Evolutionary conservation across 2,888 invertebrate species (phyloP), one percentile per base, ranked within the genome.

Genomic region (Tyria jacobaeae): DNA sequence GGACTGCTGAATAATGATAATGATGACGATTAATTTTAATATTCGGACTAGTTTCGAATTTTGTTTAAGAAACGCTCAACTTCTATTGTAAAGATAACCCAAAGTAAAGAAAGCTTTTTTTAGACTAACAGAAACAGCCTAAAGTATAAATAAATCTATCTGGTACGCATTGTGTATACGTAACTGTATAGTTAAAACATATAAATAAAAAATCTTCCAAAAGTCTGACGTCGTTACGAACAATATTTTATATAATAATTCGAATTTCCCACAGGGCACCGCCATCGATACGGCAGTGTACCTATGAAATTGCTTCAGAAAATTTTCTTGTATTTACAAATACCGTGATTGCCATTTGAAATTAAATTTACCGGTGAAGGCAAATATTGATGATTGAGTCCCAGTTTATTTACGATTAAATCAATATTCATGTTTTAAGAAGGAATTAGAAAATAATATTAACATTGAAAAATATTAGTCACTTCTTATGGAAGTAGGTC

Each of bases 261-360:
- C 25, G 39, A 12, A 41, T 53, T 53, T 53, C 53, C 53, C 53
- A 27, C 25, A 53, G 39, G 53, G 25, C n/a, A 9, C n/a, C 3
- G 39, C 53, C 17, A 25, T 27, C 39, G 27, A 53, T 53, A 41
- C 12, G 6, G 6, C n/a, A n/a, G 53, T 27, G 39, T 39, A 25
- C 53, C 25, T 12, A 39, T 27, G 25, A 39, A 41, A 53, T 39
- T 53, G 17, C 27, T 53, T 39, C 37, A 12, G 53, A 14, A 53
- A 53, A 37, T 25, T 53, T 53, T 53, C 53, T 53, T 53, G 14
- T 41, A 17, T 39, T 25, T 27, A 39, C 53, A 53, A 53, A 53
- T 39, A 41, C 15, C 17, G 27, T 41, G 37, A 53, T 53, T 53
- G 39, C 39, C 37, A 2, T 27, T 37, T 37, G 39, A 39, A 53